These are phyloP conservation scores for Typhlomys cinereus DNA, from an alignment of 2,113 vertebrate genomes.

Conservation along the genomic window DNA sequence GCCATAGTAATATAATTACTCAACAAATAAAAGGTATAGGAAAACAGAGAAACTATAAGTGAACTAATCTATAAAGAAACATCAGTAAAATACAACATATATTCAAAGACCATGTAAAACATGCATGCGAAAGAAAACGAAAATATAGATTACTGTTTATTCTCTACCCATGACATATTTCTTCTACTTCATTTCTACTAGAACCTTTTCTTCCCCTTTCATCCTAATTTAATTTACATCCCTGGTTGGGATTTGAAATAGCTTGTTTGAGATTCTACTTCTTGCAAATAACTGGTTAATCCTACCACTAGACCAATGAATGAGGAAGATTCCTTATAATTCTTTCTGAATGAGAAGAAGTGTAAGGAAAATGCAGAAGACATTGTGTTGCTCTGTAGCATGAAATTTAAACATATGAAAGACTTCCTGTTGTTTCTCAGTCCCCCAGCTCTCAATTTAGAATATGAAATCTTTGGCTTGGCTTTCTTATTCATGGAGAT, in stretches of 20 bases:
- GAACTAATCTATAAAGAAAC: conserved; percentile 4
- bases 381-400: neutral
- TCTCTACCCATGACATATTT: conserved; percentile 7
- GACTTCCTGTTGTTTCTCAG: neutral
- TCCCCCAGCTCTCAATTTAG: conserved; percentile 27
- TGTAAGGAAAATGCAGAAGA: conserved; percentile 2
- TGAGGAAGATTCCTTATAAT: conserved; percentile 3
- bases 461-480: conserved; percentile 36
- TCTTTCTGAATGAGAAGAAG: conserved; percentile 1
- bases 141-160: neutral
- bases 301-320: neutral
- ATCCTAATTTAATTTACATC: neutral
- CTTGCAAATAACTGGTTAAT: neutral
- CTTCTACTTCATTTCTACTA: neutral
- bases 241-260: neutral
- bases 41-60: neutral
- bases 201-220: neutral
- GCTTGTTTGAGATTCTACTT: neutral
- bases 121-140: neutral
- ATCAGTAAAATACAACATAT: neutral
- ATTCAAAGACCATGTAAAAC: neutral
- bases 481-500: neutral
- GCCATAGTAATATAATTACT: neutral
- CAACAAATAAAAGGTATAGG: neutral
- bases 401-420: conserved; percentile 41